These are phyloP conservation scores for Pandion haliaetus DNA, from an alignment of 2,113 vertebrate genomes.

Conservation along the genomic window DNA sequence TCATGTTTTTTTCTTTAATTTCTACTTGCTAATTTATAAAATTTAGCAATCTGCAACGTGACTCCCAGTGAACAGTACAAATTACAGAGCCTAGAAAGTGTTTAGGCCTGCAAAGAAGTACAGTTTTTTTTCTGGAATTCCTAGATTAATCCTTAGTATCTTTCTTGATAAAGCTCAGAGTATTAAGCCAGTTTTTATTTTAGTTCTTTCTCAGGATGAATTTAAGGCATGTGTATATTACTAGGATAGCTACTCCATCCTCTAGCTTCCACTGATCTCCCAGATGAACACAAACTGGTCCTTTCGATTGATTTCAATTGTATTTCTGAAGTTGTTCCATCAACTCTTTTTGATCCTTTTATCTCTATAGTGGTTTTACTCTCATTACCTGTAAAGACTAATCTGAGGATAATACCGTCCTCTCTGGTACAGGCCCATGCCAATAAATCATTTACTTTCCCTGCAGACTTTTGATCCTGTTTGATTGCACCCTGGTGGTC, in stretches of 20 bases:
- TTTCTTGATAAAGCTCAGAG: background rate
- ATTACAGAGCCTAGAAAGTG: background rate
- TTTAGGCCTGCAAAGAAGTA: background rate
- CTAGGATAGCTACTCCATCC: background rate
- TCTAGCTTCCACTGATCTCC: background rate
- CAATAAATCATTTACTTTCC: conserved; percentile 41
- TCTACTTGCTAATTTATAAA: background rate
- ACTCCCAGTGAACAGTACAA: background rate
- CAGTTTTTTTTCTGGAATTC: background rate
- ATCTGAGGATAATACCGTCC: background rate
- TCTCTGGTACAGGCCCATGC: background rate
- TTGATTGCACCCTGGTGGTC: conserved; percentile 21
- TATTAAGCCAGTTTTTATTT: background rate
- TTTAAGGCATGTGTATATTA: background rate
- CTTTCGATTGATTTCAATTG: conserved; percentile 34
- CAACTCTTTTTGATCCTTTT: conserved; percentile 27
- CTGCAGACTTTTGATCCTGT: conserved; percentile 22
- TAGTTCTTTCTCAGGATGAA: background rate
- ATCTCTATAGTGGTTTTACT: conserved; percentile 11
- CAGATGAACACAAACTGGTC: background rate
- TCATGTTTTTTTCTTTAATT: background rate
- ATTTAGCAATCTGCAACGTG: background rate
- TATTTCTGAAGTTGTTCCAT: conserved; percentile 37
- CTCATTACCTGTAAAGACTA: conserved; percentile 28
- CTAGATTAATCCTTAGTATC: background rate